Base-by-base conservation (phyloP, 2,888 invertebrate species). In the Arge pagana region DNA sequence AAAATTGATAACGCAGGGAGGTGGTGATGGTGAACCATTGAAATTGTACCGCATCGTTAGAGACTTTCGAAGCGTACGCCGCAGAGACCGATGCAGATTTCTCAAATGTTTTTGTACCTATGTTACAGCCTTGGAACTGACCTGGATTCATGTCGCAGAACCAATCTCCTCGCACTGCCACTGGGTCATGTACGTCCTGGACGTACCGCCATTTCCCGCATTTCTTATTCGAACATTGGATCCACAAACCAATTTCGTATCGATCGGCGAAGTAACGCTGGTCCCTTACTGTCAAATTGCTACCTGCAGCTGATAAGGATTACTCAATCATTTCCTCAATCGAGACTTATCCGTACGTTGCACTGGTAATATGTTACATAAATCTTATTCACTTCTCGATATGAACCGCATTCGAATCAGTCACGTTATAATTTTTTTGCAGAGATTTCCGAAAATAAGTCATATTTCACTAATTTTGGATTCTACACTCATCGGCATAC, bases 151-250 rank as follows among this genome's bases (percentile, higher is more conserved):
- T 82, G 30, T 64, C 60, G 65, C 87, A 88, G 57, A 78, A 81
- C 87, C 87, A 88, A 48, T 78, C 74, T 2, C 79, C 71, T 0
- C 86, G 85, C 16, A 88, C 71, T 24, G 82, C 79, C 11, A 80
- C 62, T 2, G 83, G 82, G 63, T 88, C 87, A 5, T 81, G 72
- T 1, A 82, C 73, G 15, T 80, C 62, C 0, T 79, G 70, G 3
- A 83, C 64, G 61, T 79, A 82, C n/a, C 87, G 78, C 82, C 83
- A 84, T 58, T 81, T 81, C 57, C 78, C 65, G 63, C 86, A 87
- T 2, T 67, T 69, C 10, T 53, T 15, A n/a, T 61, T 52, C 54
- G 82, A 81, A 63, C 87, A 87, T 55, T 82, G 80, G 4, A 80
- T 84, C 82, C 84, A 86, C 16, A 83, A 64, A 0, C 83, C 83